phyloP scores from a whole-genome alignment of 2,113 vertebrate genomes.

The Jaculus jaculus region DNA sequence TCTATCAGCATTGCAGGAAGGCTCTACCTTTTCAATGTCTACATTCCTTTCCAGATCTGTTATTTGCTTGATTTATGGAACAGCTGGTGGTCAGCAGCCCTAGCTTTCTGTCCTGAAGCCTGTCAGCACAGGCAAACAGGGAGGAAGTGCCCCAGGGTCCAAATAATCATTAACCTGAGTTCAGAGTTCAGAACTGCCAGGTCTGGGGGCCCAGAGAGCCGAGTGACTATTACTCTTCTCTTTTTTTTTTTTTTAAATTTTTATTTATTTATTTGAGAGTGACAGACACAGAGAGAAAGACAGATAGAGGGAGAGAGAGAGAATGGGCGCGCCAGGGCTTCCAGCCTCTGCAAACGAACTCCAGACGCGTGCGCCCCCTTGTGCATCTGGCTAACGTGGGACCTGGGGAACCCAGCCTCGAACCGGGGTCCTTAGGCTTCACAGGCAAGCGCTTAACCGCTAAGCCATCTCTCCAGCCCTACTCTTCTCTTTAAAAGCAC shows the following conservation, averaged over 20 bases:
- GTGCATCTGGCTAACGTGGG: no score
- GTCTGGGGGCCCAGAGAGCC: constrained; percentile 44
- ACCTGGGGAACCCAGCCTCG: no score
- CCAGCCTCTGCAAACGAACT: no score
- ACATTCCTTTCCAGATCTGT: not conserved
- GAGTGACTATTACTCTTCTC: constrained; percentile 22
- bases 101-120: not conserved
- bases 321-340: no score
- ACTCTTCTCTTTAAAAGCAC: constrained; percentile 40
- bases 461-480: no score
- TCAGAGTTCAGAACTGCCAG: constrained; percentile 42
- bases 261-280: no score
- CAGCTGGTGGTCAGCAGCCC: not conserved
- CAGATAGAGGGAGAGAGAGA: no score
- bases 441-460: no score
- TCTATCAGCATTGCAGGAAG: not conserved
- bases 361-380: no score
- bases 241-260: no score
- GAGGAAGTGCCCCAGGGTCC: not conserved
- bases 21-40: not conserved
- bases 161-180: constrained; percentile 43
- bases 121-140: constrained; percentile 20
- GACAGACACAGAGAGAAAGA: no score
- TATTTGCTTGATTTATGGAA: not conserved
- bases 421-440: no score